Evolutionary conservation across 2,888 invertebrate species (phyloP), one percentile per base, ranked within the genome.

Genomic region (Acanthopleura granulata): DNA sequence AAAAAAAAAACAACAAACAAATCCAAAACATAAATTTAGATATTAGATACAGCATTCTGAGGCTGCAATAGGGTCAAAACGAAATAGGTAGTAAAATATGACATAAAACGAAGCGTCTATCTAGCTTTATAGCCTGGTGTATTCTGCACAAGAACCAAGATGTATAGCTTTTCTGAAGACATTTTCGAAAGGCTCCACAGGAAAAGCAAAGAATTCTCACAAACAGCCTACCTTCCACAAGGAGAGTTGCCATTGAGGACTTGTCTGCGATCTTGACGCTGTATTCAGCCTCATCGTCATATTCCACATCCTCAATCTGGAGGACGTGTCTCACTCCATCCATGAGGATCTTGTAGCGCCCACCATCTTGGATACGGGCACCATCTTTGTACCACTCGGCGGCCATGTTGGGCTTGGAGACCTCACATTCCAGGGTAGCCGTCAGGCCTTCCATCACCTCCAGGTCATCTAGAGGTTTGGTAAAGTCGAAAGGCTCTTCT

Each of bases 351-450:
- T 81, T 95, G 93, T 89, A 96, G 89, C 96, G 81, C 69, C 84
- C 96, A 95, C 95, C 95, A 70, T 95, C 95, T 84, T 94, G 95
- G 0, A 97, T 92, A 91, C 96, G 95, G 83, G 94, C 94, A 25
- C 86, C 87, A 75, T 88, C 86, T 79, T 88, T 88, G 75, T 84
- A 84, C 90, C 89, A 90, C 25, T 82, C 84, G 62, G 85, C 87
- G 3, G 77, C 75, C 25, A 85, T 83, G 72, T 84, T 81, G n/a
- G 88, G 85, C 76, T 87, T 86, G 73, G 88, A 86, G 18, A 88
- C 83, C 16, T 84, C 84, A 78, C 86, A 87, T 74, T 86, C 87
- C 49, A 90, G 78, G 29, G 79, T 80, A 49, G 88, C 83, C 62
- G 82, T 84, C 62, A 88, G 82, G 22, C 86, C 86, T 78, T 89